Conservation (phyloP, 2,888 invertebrate species). For the Brassicogethes aeneus region DNA sequence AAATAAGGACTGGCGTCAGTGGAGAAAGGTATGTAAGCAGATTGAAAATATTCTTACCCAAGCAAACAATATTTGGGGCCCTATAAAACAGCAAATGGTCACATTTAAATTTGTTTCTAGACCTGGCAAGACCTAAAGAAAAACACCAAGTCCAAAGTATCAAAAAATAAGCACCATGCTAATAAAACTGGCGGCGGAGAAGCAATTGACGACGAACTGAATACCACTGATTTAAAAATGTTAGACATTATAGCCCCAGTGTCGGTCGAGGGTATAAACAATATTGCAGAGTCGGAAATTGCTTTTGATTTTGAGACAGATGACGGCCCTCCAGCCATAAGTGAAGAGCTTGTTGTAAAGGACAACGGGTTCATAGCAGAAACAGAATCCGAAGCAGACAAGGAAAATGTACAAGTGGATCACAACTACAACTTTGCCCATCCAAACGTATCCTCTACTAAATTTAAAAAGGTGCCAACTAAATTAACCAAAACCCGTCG, state of each 20-base stretch:
- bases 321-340: neutral
- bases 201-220: neutral
- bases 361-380: too few species aligned
- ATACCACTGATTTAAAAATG: neutral
- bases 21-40: conserved; percentile 1
- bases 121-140: conserved; percentile 1
- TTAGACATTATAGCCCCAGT: neutral
- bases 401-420: too few species aligned
- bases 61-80: too few species aligned
- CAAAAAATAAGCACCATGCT: neutral
- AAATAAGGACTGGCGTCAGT: conserved; percentile 1
- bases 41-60: neutral
- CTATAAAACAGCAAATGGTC: too few species aligned
- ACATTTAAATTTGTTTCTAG: too few species aligned
- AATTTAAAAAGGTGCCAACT: conserved; percentile 1
- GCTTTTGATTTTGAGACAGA: neutral
- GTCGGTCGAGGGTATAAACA: neutral
- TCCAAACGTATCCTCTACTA: too few species aligned
- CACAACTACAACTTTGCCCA: too few species aligned
- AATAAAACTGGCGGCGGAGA: conserved; percentile 1
- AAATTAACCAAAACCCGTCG: neutral
- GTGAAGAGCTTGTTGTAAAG: neutral
- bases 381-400: too few species aligned
- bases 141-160: neutral
- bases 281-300: too few species aligned